Conservation (phyloP, 2,888 invertebrate species). For the Drosophila anomelani region DNA sequence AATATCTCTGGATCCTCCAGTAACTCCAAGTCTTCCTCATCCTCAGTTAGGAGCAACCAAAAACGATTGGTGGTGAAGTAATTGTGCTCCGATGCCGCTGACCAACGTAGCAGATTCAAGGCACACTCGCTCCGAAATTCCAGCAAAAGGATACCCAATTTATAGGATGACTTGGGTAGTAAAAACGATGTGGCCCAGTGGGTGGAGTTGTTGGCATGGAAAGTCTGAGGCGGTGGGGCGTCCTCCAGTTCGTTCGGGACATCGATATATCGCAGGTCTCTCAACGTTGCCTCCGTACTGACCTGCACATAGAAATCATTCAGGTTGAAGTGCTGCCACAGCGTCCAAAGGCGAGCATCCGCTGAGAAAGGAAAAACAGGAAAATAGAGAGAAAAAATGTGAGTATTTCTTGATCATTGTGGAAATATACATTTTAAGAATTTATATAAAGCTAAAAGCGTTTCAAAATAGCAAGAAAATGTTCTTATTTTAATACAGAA, state of each 20-base stretch:
- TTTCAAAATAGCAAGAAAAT: background rate
- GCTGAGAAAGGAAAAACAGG: constrained; percentile 31
- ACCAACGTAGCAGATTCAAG: constrained; percentile 72
- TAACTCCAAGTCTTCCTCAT: constrained; percentile 47
- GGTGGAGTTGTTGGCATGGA: constrained; percentile 58
- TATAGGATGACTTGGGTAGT: constrained; percentile 66
- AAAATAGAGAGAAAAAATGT: background rate
- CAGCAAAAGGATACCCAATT: constrained; percentile 79
- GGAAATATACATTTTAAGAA: background rate
- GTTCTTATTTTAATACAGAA: background rate
- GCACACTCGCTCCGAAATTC: constrained; percentile 74
- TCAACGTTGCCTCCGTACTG: constrained; percentile 64
- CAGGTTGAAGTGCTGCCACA: constrained; percentile 59
- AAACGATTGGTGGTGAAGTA: constrained; percentile 82
- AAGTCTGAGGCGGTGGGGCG: constrained; percentile 68
- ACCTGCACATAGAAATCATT: constrained; percentile 72
- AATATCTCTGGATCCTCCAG: constrained; percentile 76
- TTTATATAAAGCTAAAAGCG: too few relatives aligned
- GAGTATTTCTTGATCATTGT: background rate
- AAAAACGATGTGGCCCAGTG: constrained; percentile 62
- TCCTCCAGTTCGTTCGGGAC: constrained; percentile 32
- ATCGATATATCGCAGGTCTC: constrained; percentile 54
- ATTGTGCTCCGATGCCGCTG: constrained; percentile 77
- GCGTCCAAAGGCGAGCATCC: constrained; percentile 40
- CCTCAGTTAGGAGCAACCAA: constrained; percentile 76